Base-by-base conservation (phyloP, 2,888 invertebrate genomes). In the Chymomyza amoena region DNA sequence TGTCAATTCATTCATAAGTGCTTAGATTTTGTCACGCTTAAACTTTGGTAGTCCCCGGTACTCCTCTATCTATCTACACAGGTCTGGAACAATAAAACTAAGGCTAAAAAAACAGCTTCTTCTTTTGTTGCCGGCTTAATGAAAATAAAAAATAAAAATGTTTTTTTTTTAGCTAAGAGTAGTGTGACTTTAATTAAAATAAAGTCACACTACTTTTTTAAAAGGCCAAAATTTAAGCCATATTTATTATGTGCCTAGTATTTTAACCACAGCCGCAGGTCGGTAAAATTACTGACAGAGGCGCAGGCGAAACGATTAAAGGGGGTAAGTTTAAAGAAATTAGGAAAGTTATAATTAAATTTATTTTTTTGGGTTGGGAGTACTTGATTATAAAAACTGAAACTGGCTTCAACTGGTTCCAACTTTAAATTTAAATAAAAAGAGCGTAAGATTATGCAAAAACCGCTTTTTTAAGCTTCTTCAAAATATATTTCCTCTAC, bases 81-180 rank as follows among this genome's bases (percentile, higher is more conserved):
- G 6, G 39, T 13, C 39, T 13, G 2, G 39, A 16, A 54, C 54
- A 54, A 20, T 20, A 7, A 16, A 20, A 20, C 16, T 18, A 68
- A 68, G 64, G 52, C 20, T 18, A 51, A 57, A 20, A 20, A 56
- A 51, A 13, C 64, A 63, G 60, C 57, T 64, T 70, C 65, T 51
- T 63, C 39, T 64, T 75, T 68, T 84, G 80, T 81, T 75, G 62
- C 54, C 56, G 59, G 68, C 73, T 73, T 65, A 72, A 86, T 76
- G 73, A 54, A 54, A 18, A 18, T 54, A 54, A 54, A 16, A 54
- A 54, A 4, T 5, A 51, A 10, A 51, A 16, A 4, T 51, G 4
- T 54, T 20, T n/a, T 9, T 54, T 7, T 54, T 18, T 54, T 16
- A 54, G 4, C 54, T 72, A 71, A 68, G 68, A 72, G 70, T 79